These are phyloP conservation scores for Lasioglossum lativentre DNA, from an alignment of 2,888 invertebrate genomes.

Conservation along the genomic window DNA sequence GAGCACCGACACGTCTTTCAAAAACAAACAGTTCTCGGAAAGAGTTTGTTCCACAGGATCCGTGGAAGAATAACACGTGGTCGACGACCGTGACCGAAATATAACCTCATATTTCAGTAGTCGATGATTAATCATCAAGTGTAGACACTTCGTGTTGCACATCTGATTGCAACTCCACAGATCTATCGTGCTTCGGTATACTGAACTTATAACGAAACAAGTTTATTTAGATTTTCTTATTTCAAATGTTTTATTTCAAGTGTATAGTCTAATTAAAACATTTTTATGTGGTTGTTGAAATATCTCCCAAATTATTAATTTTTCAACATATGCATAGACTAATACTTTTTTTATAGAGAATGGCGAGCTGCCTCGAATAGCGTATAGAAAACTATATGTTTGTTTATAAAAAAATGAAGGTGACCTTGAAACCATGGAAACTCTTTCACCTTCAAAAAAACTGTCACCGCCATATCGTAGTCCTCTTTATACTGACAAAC, in stretches of 20 bases:
- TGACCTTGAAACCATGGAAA: no score
- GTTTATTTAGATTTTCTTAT: not conserved
- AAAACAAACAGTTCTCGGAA: slow-evolving; percentile 32
- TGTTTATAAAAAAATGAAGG: no score
- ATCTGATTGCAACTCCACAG: not conserved
- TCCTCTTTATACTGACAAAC: no score
- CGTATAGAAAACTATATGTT: no score
- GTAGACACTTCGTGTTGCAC: not conserved
- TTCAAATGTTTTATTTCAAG: not conserved
- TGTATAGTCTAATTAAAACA: not conserved
- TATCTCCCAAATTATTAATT: no score
- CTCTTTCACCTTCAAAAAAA: no score
- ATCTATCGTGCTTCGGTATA: not conserved
- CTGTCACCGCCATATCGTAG: no score
- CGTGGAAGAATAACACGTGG: slow-evolving; percentile 16
- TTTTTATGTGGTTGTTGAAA: no score
- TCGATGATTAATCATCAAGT: not conserved
- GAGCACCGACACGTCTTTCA: not conserved
- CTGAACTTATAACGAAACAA: not conserved
- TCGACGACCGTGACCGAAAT: slow-evolving; percentile 5
- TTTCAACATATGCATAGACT: no score
- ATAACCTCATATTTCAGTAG: not conserved
- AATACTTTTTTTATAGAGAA: no score
- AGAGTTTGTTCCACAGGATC: slow-evolving; percentile 14
- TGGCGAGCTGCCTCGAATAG: no score